Evolutionary conservation across 2,113 vertebrate species (phyloP).

Genomic region (Alethe diademata): DNA sequence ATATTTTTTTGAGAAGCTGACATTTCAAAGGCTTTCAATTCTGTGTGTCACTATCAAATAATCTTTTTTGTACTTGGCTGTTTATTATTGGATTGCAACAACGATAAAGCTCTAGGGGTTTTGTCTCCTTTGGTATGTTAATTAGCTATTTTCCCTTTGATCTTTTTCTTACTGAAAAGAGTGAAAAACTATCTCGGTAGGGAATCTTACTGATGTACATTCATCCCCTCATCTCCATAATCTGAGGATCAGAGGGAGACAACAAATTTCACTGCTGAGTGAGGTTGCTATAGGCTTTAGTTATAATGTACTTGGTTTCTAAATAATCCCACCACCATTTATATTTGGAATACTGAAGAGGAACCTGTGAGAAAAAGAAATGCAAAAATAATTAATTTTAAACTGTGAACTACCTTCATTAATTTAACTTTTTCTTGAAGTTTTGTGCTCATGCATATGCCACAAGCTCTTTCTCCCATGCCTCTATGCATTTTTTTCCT

Average conservation of each 20-base stretch:
- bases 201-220: conserved; percentile 80
- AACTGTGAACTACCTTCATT: conserved; percentile 40
- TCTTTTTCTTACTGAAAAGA: conserved; percentile 81
- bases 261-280: conserved; percentile 76
- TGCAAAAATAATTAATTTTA: conserved; percentile 46
- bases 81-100: conserved; percentile 86
- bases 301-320: conserved; percentile 56
- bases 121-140: conserved; percentile 87
- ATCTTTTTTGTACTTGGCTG: conserved; percentile 83
- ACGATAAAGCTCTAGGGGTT: conserved; percentile 82
- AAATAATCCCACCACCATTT: conserved; percentile 59
- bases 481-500: neutral
- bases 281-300: conserved; percentile 70
- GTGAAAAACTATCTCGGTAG: conserved; percentile 84
- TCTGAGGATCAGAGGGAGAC: conserved; percentile 81
- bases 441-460: conserved; percentile 41
- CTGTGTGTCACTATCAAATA: conserved; percentile 84
- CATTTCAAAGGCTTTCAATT: conserved; percentile 84
- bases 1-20: conserved; percentile 76
- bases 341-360: conserved; percentile 35
- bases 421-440: conserved; percentile 47
- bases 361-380: conserved; percentile 22
- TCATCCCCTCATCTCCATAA: conserved; percentile 83
- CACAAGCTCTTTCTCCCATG: neutral
- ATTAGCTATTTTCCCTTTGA: conserved; percentile 83